These are phyloP conservation scores for Gryllus longicercus DNA, from an alignment of 2,888 invertebrate genomes.

Conservation along the genomic window DNA sequence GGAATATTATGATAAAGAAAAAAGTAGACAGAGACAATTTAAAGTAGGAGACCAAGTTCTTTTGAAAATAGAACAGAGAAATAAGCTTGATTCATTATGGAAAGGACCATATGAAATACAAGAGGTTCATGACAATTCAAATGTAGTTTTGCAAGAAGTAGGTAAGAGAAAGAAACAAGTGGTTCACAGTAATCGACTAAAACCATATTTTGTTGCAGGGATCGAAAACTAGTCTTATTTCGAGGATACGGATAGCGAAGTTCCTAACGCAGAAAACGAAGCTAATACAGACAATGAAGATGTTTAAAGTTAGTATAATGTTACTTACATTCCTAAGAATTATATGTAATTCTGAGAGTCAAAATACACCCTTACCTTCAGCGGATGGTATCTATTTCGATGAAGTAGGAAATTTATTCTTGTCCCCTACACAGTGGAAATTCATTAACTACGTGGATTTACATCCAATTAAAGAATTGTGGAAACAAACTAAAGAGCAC, in stretches of 20 bases:
- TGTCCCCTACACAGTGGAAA: background rate
- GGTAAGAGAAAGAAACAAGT: background rate
- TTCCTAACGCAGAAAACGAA: no score
- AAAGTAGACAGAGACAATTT: background rate
- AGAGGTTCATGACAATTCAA: background rate
- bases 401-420: background rate
- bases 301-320: no score
- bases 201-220: background rate
- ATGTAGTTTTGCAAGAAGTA: background rate
- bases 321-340: no score
- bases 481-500: no score
- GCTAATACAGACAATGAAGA: no score
- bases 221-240: no score
- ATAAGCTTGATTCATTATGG: background rate
- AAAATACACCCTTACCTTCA: background rate
- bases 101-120: background rate
- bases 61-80: background rate
- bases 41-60: background rate
- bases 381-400: background rate
- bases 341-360: no score
- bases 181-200: background rate
- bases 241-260: no score
- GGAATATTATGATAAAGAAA: background rate
- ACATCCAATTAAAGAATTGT: no score
- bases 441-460: no score